Conservation (phyloP, 2,113 vertebrate genomes). For the Polyodon spathula region DNA sequence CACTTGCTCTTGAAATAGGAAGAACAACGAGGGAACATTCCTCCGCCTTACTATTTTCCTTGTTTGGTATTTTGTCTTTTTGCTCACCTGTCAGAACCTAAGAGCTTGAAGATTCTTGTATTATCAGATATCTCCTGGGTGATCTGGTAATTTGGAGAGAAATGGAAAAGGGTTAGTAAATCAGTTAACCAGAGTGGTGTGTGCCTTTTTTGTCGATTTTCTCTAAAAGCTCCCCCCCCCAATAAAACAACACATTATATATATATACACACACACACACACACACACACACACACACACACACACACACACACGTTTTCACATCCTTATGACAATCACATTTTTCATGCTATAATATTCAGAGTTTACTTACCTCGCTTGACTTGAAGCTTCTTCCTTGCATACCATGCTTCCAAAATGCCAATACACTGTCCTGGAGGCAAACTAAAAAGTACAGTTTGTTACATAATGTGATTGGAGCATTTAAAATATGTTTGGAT, state of each 20-base stretch:
- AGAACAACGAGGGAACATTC: no score
- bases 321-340: no score
- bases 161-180: constrained; percentile 6
- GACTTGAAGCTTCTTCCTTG: constrained; percentile 71
- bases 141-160: constrained; percentile 56
- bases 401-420: constrained; percentile 74
- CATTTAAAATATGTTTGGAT: no score
- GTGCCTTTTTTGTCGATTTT: neutral
- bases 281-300: no score
- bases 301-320: no score
- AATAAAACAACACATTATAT: no score
- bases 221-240: neutral
- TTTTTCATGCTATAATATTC: no score
- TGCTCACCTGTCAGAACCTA: constrained; percentile 93
- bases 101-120: constrained; percentile 91
- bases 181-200: neutral
- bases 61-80: neutral
- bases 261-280: no score
- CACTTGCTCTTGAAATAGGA: no score
- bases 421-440: constrained; percentile 68
- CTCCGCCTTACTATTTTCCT: neutral
- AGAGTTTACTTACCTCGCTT: constrained; percentile 65
- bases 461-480: no score
- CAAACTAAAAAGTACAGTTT: constrained; percentile 48
- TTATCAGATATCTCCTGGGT: constrained; percentile 98